Evolutionary conservation across 2,888 invertebrate species (phyloP).

Genomic region (Cheilosia variabilis): DNA sequence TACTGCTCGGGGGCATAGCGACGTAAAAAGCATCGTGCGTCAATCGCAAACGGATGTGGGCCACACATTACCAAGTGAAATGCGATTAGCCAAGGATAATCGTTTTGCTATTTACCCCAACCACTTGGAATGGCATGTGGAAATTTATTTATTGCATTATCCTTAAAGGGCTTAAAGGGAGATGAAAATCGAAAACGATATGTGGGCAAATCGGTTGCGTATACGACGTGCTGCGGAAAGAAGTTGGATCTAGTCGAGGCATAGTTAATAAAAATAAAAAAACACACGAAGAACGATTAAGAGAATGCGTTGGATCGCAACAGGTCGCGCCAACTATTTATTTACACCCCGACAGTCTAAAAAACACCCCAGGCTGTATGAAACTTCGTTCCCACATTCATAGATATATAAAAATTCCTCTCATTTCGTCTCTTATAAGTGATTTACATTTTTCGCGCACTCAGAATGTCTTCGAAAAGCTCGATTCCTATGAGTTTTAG

Average conservation of each 20-base stretch:
- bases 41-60: background rate
- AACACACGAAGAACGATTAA: too few relatives aligned
- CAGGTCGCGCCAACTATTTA: too few relatives aligned
- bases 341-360: too few relatives aligned
- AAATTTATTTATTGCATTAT: constrained; percentile 21
- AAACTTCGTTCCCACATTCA: too few relatives aligned
- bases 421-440: too few relatives aligned
- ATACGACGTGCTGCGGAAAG: background rate
- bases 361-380: too few relatives aligned
- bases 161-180: constrained; percentile 12
- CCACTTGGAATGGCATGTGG: constrained; percentile 25
- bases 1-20: background rate
- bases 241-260: background rate
- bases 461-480: too few relatives aligned
- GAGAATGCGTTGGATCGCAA: too few relatives aligned
- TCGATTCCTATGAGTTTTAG: too few relatives aligned
- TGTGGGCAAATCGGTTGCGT: background rate
- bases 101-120: constrained; percentile 47
- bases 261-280: too few relatives aligned
- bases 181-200: background rate
- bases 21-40: constrained; percentile 4
- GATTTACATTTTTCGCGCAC: too few relatives aligned
- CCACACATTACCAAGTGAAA: constrained; percentile 15
- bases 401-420: too few relatives aligned
- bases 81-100: constrained; percentile 67